Base-by-base conservation (phyloP, 2,888 invertebrate species). In the Crioceris asparagi region DNA sequence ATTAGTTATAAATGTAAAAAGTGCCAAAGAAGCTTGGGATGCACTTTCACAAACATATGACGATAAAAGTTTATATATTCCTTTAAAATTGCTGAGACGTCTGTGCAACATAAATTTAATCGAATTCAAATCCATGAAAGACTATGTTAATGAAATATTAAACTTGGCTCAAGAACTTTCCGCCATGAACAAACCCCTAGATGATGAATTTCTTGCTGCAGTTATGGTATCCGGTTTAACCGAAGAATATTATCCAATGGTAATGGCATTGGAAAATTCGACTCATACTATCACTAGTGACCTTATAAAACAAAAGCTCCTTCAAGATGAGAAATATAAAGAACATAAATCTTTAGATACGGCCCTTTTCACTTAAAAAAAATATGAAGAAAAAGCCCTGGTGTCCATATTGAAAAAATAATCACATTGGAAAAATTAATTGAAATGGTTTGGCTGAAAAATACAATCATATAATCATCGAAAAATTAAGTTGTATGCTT, bases 271-370 rank as follows among this genome's bases (percentile, higher is more conserved):
- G 4, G 40, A 43, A 30, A 40, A 29, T 35, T 40, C 37, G 4
- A 36, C 17, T 4, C 14, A 14, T 4, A 17, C 31, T 12, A 43
- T 43, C 3, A 32, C 43, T 2, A 36, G 29, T 15, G 43, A 43
- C 25, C 32, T 32, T 29, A 31, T 40, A 2, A 43, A 40, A 17
- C 15, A 40, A 3, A 43, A 43, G 27, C 19, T 40, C 10, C 31
- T 43, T 11, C 43, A 43, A 40, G 40, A 39, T 21, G 26, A 36
- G n/a, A n/a, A n/a, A n/a, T n/a, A n/a, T n/a, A n/a, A n/a, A n/a
- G n/a, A n/a, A n/a, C n/a, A n/a, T n/a, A n/a, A 26, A 8, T 26
- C 4, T 4, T 8, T 4, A 26, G 7, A 5, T n/a, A 26, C 11
- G 11, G 12, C 26, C 12, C n/a, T n/a, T 26, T 11, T n/a, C 8